A percentile compares a stretch with the other conserved stretches of the same genome.
Conservation (phyloP, 1,140 invertebrate species). For the Metaphire vulgaris region DNA sequence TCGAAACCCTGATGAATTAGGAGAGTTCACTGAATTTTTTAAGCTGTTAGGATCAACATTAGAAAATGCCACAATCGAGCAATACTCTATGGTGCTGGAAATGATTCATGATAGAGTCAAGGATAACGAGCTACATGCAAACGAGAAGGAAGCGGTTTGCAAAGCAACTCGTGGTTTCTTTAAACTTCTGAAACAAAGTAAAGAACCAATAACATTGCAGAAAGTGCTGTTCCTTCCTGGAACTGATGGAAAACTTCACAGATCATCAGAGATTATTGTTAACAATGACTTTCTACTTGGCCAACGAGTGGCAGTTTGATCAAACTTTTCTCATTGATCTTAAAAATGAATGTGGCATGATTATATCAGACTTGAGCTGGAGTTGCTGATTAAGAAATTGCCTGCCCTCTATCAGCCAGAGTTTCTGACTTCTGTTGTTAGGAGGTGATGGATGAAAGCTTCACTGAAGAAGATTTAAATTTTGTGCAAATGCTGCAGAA, state of each 20-base stretch:
- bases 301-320: not conserved
- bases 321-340: not conserved
- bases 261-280: not conserved
- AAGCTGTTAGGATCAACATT: constrained; percentile 32
- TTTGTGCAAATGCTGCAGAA: not conserved
- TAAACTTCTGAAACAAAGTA: not conserved
- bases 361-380: not conserved
- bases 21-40: constrained; percentile 34
- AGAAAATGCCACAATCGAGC: constrained; percentile 27
- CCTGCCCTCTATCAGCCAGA: not conserved
- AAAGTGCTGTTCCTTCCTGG: constrained; percentile 1
- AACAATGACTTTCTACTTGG: not conserved
- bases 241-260: not conserved
- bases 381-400: not conserved
- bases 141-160: constrained; percentile 30
- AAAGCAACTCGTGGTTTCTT: constrained; percentile 34
- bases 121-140: constrained; percentile 32
- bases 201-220: not conserved
- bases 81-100: constrained; percentile 32
- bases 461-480: not conserved
- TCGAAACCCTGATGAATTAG: constrained; percentile 32
- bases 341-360: not conserved
- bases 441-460: not conserved
- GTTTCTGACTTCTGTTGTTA: not conserved
- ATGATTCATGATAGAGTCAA: constrained; percentile 17